Percentiles rank a stretch among this genome's conserved stretches.
phyloP scores from a whole-genome alignment of 2,113 vertebrate genomes.

The Cryptoleucopteryx plumbea region DNA sequence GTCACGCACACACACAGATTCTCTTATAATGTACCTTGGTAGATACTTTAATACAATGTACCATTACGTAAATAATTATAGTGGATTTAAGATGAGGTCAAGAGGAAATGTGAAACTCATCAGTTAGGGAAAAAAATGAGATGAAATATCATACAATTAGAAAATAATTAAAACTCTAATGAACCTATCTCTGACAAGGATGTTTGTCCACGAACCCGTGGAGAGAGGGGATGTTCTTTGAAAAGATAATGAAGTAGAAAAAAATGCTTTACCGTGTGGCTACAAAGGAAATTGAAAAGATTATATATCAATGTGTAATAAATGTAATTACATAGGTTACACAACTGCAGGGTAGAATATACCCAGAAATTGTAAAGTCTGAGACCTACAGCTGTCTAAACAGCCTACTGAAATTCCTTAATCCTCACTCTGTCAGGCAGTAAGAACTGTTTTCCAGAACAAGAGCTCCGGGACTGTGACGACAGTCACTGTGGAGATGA shows the following conservation, averaged over 20 bases:
- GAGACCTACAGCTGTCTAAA: neutral
- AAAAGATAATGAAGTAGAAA: neutral
- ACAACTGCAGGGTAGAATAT: neutral
- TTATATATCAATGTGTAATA: neutral
- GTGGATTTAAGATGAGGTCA: constrained; percentile 8
- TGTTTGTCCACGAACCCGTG: neutral
- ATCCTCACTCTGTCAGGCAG: neutral
- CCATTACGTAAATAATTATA: neutral
- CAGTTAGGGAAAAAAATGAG: neutral
- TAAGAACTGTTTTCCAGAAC: neutral
- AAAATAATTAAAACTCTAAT: constrained; percentile 41
- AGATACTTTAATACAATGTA: neutral
- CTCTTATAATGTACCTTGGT: neutral
- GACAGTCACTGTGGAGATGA: neutral
- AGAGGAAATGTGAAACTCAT: constrained; percentile 5
- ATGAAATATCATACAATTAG: neutral
- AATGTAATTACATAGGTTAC: neutral
- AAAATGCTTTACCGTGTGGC: neutral
- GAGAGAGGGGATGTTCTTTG: neutral
- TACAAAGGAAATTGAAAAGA: neutral
- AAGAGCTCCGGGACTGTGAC: neutral
- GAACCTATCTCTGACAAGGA: neutral
- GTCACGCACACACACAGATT: neutral
- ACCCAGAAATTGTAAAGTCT: neutral
- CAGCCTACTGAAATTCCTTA: neutral